Base-by-base conservation (phyloP, 1,140 invertebrate genomes). In the Heliconius nattereri region DNA sequence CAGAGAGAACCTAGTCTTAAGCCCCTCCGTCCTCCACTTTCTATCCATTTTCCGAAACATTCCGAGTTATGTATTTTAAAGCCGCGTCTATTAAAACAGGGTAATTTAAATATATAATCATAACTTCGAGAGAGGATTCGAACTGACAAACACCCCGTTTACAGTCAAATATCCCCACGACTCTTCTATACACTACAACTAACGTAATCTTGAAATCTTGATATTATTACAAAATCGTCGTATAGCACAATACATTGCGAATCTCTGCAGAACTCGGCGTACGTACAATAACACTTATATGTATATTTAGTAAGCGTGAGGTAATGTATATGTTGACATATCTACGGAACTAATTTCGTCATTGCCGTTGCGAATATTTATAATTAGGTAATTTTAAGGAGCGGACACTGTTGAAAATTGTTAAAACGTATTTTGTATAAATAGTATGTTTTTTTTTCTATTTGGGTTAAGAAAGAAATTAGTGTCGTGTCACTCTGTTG, bases 271-370 rank as follows among this genome's bases (percentile, higher is more conserved):
- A 79, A 74, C 52, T 26, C 66, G 79, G 75, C 88, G 87, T 81
- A 83, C 40, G 40, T 75, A 82, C 35, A 73, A 35, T 86, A 86
- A 52, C 85, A 89, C 86, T 89, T 90, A 87, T 89, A 91, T 86
- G 87, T 89, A 91, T 90, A 88, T 90, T 90, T 90, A 87, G 85
- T 85, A 89, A 89, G 87, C 83, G 81, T 90, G 86, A 89, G 84
- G 90, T 90, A 90, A 86, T 79, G 76, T 79, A 75, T 78, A 72
- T 90, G 91, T 92, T 90, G 89, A 91, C 91, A 92, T 90, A 89
- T 89, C 91, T 87, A 87, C 89, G 89, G 90, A 92, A 91, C 90
- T 87, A 84, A 86, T 92, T 88, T 88, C 89, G 82, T 85, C 86
- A 90, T 79, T 81, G 83, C 78, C 86, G 78, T 89, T 82, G 89